Conservation (phyloP, 1,140 invertebrate species). For the Scaptodrosophila lebanonensis region DNA sequence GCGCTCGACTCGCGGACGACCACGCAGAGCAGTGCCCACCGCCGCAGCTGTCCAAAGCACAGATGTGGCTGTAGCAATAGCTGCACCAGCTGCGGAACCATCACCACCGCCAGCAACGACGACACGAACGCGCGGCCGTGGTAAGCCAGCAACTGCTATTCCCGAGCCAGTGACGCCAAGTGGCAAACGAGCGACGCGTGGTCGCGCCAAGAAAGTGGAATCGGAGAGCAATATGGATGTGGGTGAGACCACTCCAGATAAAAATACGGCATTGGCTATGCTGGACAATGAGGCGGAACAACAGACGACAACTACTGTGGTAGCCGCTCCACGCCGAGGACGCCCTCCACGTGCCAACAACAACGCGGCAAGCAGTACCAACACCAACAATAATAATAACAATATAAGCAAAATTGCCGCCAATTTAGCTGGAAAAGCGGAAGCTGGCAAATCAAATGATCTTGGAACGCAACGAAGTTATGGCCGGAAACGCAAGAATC, state of each 20-base stretch:
- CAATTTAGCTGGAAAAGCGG: conserved; percentile 63
- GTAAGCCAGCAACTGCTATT: background rate
- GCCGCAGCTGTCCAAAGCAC: conserved; percentile 29
- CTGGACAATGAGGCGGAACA: conserved; percentile 8
- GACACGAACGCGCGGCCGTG: background rate
- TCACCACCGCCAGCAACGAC: background rate
- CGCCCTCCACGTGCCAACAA: conserved; percentile 54
- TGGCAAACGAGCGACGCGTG: conserved; percentile 50
- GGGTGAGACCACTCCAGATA: conserved; percentile 20
- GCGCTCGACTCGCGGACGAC: background rate
- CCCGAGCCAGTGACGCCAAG: background rate
- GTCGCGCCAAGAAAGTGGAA: conserved; percentile 21
- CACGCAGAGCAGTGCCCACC: background rate
- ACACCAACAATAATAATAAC: conserved; percentile 42
- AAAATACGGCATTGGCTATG: background rate
- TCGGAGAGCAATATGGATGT: conserved; percentile 26
- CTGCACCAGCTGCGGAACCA: conserved; percentile 25
- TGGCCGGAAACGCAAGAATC: conserved; percentile 70
- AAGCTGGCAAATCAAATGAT: conserved; percentile 24
- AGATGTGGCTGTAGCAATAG: conserved; percentile 41
- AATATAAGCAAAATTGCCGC: conserved; percentile 73
- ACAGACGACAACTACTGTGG: background rate
- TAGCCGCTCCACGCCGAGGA: conserved; percentile 40
- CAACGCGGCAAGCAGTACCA: conserved; percentile 47
- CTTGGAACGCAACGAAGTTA: conserved; percentile 54